phyloP scores from a whole-genome alignment of 1,140 invertebrate species.

The Rhopalosiphum padi region DNA sequence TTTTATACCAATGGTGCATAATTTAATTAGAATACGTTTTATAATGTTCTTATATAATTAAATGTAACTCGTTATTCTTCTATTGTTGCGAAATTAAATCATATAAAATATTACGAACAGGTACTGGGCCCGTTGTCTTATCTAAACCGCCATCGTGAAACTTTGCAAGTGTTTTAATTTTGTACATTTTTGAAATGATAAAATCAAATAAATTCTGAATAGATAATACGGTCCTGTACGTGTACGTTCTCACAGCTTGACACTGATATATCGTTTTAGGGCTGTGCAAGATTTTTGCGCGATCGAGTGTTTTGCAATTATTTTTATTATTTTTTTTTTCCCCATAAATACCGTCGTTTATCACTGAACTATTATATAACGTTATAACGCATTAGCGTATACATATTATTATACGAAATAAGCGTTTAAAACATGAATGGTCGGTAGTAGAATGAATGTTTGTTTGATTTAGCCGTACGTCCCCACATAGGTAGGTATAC shows the following conservation, averaged over 20 bases:
- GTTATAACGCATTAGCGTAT: background rate
- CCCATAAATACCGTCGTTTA: background rate
- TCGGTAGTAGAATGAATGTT: background rate
- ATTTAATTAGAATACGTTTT: background rate
- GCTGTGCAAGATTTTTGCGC: background rate
- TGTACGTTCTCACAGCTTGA: background rate
- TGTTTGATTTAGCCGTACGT: background rate
- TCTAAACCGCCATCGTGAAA: background rate
- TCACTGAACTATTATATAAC: background rate
- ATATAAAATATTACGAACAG: background rate
- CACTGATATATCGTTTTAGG: background rate
- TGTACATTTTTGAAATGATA: background rate
- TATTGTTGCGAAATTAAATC: background rate
- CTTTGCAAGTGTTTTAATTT: background rate
- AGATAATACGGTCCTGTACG: background rate
- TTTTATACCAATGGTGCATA: background rate
- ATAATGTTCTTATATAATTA: conserved; percentile 10
- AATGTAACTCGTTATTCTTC: conserved; percentile 15
- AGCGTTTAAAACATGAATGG: background rate
- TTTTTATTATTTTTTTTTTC: background rate
- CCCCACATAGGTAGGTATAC: background rate
- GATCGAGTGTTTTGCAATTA: conserved; percentile 10
- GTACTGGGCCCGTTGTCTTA: background rate
- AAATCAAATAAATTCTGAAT: background rate
- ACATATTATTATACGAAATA: background rate